A percentile compares a stretch with the other conserved stretches of the same genome.
phyloP scores from a whole-genome alignment of 2,888 invertebrate species.

The Mesoligia furuncula region DNA sequence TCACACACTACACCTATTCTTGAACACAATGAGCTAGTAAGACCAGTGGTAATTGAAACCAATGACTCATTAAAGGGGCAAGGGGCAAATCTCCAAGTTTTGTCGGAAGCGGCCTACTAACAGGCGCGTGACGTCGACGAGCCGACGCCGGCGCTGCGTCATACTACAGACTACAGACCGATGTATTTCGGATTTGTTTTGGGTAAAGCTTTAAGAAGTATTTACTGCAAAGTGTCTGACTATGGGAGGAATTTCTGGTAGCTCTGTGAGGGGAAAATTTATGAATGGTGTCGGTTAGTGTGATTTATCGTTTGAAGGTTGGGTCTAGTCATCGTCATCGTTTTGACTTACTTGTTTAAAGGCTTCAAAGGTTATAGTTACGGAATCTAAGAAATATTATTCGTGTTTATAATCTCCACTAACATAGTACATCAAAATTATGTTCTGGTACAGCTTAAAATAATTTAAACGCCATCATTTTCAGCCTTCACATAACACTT shows the following conservation, averaged over 20 bases:
- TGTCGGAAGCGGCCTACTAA: constrained; percentile 71
- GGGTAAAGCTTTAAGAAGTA: constrained; percentile 25
- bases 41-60: constrained; percentile 59
- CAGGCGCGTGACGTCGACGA: constrained; percentile 61
- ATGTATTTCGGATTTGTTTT: constrained; percentile 54
- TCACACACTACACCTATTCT: constrained; percentile 39
- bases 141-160: constrained; percentile 64
- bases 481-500: background rate
- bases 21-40: constrained; percentile 48
- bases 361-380: constrained; percentile 1
- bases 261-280: constrained; percentile 21
- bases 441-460: background rate
- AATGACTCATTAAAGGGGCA: constrained; percentile 67
- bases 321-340: background rate
- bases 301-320: constrained; percentile 21
- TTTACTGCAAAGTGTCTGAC: constrained; percentile 41
- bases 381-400: background rate
- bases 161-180: constrained; percentile 41
- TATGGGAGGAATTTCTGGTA: constrained; percentile 33
- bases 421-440: background rate
- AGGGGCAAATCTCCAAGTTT: constrained; percentile 65
- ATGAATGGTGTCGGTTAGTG: constrained; percentile 13
- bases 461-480: background rate
- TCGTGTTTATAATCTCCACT: background rate
- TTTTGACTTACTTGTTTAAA: constrained; percentile 12